Evolutionary conservation across 2,797 vertebrate genomes (phyloP), one percentile per base, ranked within the genome.

Genomic region (Acanthurus lineatus): DNA sequence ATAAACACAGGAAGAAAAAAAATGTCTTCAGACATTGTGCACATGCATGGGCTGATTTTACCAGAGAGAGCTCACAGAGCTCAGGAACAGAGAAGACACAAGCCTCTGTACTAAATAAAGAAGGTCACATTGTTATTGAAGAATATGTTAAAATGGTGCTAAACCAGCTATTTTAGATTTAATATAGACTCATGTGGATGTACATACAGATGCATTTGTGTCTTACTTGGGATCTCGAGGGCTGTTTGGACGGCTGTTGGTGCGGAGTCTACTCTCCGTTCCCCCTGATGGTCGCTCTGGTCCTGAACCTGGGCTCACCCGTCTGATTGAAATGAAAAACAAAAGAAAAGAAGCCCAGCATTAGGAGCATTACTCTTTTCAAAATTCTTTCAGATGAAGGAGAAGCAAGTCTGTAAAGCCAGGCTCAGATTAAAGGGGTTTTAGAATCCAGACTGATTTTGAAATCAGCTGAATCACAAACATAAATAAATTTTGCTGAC

Each of bases 191-290:
- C 51, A n/a, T 16, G 45, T 28, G 19, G 56, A 32, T 56, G 44
- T 25, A 11, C 1, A 49, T 17, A 45, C 20, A 60, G 20, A 66
- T 25, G 38, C 22, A 10, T 44, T 35, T 67, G 38, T 67, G 48
- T 63, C 88, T 87, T 92, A 96, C 95, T 94, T 96, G 71, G 93
- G 86, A 87, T 96, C 94, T 83, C 95, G 84, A 9, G 95, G 95
- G 90, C 95, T 96, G 90, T 94, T 95, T 73, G 94, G 94, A 25
- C 94, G 94, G 73, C 94, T 95, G 90, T 90, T 91, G 49, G 88
- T 89, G 60, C 94, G 94, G 11, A 95, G 77, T 81, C 91, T 88
- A 83, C 7, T 91, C 69, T 96, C 95, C 3, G 81, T 92, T 79
- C 92, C 92, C 44, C 73, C 93, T 48, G 89, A 73, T 51, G 93